Evolutionary conservation across 2,113 vertebrate species (phyloP).

Genomic region (Puffinus mauretanicus): DNA sequence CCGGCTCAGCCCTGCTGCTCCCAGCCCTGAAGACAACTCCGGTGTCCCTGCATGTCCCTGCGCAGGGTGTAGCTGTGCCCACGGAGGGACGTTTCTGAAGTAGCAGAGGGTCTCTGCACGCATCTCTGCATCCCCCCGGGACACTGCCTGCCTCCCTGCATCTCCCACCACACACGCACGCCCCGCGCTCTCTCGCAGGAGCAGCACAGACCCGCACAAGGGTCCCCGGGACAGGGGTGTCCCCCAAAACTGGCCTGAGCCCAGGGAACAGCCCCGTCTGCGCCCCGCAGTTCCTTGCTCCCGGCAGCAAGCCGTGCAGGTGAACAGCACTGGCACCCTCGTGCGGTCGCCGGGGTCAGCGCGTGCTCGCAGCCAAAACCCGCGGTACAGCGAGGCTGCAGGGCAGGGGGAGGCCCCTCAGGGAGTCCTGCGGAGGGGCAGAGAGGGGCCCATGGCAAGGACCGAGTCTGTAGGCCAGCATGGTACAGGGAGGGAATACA

Average conservation of each 20-base stretch:
- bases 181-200: accelerated
- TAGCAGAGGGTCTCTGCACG: not conserved
- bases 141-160: not conserved
- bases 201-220: not conserved
- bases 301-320: not conserved
- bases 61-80: not conserved
- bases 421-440: not conserved
- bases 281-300: not conserved
- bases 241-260: not conserved
- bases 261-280: not conserved
- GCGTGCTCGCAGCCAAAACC: not conserved
- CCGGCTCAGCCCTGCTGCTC: not conserved
- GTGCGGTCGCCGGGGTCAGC: not conserved
- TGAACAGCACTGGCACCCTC: constrained; percentile 57
- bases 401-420: too few relatives aligned
- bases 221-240: not conserved
- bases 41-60: not conserved
- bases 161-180: accelerated
- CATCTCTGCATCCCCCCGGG: not conserved
- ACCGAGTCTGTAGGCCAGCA: not conserved
- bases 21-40: not conserved
- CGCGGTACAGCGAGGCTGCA: accelerated
- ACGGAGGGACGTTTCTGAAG: not conserved
- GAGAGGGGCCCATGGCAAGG: not conserved
- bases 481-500: not conserved